phyloP scores from a whole-genome alignment of 2,888 invertebrate species.

The Choreutis nemorana region DNA sequence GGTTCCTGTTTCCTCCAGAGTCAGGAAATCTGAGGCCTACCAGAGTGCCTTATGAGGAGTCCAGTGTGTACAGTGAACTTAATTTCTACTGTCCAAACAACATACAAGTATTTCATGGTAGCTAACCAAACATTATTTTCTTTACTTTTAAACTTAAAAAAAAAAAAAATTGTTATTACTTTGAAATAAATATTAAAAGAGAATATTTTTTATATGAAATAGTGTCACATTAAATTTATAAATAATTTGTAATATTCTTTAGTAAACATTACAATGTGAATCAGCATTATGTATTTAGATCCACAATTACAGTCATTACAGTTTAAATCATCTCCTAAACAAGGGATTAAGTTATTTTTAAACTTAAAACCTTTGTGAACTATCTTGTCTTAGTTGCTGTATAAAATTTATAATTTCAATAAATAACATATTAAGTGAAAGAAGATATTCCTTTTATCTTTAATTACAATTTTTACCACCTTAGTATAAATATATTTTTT shows the following conservation, averaged over 20 bases:
- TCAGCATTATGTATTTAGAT: too few species aligned
- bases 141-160: background rate
- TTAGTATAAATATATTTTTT: conserved; percentile 8
- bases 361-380: too few species aligned
- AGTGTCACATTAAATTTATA: background rate
- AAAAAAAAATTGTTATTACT: background rate
- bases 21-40: conserved; percentile 76
- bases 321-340: too few species aligned
- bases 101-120: conserved; percentile 55
- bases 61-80: conserved; percentile 87
- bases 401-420: too few species aligned
- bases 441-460: too few species aligned
- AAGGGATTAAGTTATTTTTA: too few species aligned
- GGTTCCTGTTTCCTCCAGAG: conserved; percentile 90
- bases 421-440: too few species aligned
- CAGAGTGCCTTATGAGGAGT: conserved; percentile 95
- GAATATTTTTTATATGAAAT: background rate
- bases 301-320: too few species aligned
- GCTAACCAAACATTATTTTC: conserved; percentile 6
- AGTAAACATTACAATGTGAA: too few species aligned
- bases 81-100: conserved; percentile 77
- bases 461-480: too few species aligned
- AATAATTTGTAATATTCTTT: too few species aligned
- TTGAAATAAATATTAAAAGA: background rate
- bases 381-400: too few species aligned